Evolutionary conservation across 2,888 invertebrate species (phyloP).

Genomic region (Aspidiotus destructor): DNA sequence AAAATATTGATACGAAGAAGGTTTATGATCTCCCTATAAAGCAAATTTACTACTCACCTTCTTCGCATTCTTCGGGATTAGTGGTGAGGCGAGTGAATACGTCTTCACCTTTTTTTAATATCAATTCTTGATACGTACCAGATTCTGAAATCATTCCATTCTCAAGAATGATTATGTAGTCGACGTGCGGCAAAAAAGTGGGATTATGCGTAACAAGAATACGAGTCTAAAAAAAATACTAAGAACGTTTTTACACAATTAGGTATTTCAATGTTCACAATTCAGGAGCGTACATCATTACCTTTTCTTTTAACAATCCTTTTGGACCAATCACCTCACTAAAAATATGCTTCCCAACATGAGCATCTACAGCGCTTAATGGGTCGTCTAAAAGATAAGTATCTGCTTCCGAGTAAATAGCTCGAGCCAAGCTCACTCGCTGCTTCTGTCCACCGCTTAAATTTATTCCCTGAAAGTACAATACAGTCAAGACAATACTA

Average conservation of each 20-base stretch:
- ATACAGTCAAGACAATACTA: too few species aligned
- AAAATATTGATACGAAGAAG: background rate
- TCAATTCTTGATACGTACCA: conserved; percentile 80
- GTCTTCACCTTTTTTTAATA: conserved; percentile 78
- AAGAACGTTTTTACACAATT: background rate
- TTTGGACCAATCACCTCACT: conserved; percentile 51
- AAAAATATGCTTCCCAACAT: conserved; percentile 57
- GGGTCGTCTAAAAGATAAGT: conserved; percentile 94
- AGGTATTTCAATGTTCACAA: background rate
- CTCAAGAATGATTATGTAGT: conserved; percentile 80
- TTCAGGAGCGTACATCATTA: conserved; percentile 9
- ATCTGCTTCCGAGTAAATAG: conserved; percentile 80
- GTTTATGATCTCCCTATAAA: background rate
- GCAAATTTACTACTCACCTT: conserved; percentile 28
- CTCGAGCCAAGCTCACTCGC: conserved; percentile 80
- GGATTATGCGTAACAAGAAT: conserved; percentile 92
- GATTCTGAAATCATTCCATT: conserved; percentile 78
- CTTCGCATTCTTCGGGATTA: conserved; percentile 36
- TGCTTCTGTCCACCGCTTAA: conserved; percentile 89
- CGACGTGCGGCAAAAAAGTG: conserved; percentile 80
- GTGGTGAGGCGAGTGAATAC: conserved; percentile 69
- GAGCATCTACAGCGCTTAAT: conserved; percentile 56
- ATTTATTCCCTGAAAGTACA: conserved; percentile 55
- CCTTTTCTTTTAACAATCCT: conserved; percentile 42
- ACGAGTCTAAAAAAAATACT: conserved; percentile 52